Percentiles rank a stretch among this genome's conserved stretches.
phyloP scores from a whole-genome alignment of 2,113 vertebrate genomes.

The Phycodurus eques region DNA sequence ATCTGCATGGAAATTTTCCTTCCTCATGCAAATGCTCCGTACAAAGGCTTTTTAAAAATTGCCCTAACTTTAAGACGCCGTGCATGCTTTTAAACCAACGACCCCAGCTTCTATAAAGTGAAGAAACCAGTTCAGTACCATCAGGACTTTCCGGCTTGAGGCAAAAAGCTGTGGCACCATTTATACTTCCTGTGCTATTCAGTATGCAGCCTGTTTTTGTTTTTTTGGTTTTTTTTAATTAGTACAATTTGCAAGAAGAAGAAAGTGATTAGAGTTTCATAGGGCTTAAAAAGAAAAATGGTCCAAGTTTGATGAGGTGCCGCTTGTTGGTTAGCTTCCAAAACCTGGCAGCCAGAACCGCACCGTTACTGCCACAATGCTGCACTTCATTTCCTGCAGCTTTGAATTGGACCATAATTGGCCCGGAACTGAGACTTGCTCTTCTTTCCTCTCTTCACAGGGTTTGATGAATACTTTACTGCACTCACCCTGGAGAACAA shows the following conservation, averaged over 20 bases:
- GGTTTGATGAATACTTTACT: slow-evolving; percentile 75
- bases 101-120: slow-evolving; percentile 28
- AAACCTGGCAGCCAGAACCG: slow-evolving; percentile 31
- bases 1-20: slow-evolving; percentile 12
- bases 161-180: slow-evolving; percentile 41
- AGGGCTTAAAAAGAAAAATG: slow-evolving; percentile 52
- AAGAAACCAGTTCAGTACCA: slow-evolving; percentile 43
- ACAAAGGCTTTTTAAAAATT: slow-evolving; percentile 10
- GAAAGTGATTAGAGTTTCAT: slow-evolving; percentile 59
- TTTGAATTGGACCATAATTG: slow-evolving; percentile 49
- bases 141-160: slow-evolving; percentile 31
- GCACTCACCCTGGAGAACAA: slow-evolving; percentile 75
- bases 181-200: slow-evolving; percentile 50
- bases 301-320: slow-evolving; percentile 63
- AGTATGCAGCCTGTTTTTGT: slow-evolving; percentile 52
- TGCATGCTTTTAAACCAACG: slow-evolving; percentile 25
- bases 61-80: slow-evolving; percentile 14
- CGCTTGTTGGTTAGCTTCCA: slow-evolving; percentile 32
- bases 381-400: slow-evolving; percentile 51
- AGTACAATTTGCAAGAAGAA: slow-evolving; percentile 68
- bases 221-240: slow-evolving; percentile 53
- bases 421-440: slow-evolving; percentile 51
- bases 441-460: slow-evolving; percentile 46
- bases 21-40: slow-evolving; percentile 19
- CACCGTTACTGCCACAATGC: not conserved